phyloP scores from a whole-genome alignment of 2,888 invertebrate species.

The Drosophila colorata region DNA sequence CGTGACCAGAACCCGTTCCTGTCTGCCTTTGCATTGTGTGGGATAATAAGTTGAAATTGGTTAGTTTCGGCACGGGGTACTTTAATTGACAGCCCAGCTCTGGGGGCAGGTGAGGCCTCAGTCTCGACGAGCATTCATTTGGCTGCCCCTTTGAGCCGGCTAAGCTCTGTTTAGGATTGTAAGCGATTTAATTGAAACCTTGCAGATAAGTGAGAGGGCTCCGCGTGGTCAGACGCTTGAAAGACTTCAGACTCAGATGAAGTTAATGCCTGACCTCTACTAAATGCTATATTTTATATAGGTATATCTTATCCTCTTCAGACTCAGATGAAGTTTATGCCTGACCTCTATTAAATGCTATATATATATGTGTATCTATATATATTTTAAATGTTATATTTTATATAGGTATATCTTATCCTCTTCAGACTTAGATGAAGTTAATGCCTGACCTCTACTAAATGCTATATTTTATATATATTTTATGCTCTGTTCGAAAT shows the following conservation, averaged over 20 bases:
- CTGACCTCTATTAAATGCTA: not conserved
- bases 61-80: constrained; percentile 52
- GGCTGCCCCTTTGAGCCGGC: constrained; percentile 10
- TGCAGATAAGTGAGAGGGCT: not conserved
- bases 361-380: too few species aligned
- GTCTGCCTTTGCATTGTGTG: constrained; percentile 58
- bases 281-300: not conserved
- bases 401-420: too few species aligned
- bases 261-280: not conserved
- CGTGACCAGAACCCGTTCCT: constrained; percentile 61
- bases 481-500: too few species aligned
- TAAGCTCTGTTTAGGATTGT: constrained; percentile 23
- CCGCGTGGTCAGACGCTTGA: constrained; percentile 15
- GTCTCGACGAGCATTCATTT: constrained; percentile 26
- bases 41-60: constrained; percentile 72
- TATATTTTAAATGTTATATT: too few species aligned
- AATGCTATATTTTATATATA: not conserved
- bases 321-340: not conserved
- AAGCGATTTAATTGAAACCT: constrained; percentile 52
- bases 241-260: not conserved
- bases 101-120: constrained; percentile 37
- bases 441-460: not conserved
- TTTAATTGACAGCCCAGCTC: constrained; percentile 57
- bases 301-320: too few species aligned
- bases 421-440: not conserved